These are phyloP conservation scores for Harpagoxenus sublaevis DNA, from an alignment of 2,888 invertebrate genomes.

Conservation along the genomic window DNA sequence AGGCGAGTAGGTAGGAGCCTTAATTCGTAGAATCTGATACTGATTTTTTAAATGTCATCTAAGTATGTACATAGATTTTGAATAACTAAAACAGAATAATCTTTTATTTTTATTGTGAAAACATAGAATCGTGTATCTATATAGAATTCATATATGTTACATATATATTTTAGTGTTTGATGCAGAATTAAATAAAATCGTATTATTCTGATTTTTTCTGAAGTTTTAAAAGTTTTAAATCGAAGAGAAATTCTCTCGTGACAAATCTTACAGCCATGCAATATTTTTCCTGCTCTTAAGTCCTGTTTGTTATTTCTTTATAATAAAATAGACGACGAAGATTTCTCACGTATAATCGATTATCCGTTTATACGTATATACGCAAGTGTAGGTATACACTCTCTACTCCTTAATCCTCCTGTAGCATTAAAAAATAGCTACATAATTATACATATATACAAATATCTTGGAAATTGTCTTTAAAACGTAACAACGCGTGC, in stretches of 20 bases:
- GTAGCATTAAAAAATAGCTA: background rate
- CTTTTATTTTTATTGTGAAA: slow-evolving; percentile 6
- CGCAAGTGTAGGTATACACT: background rate
- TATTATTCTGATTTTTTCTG: background rate
- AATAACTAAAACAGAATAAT: background rate
- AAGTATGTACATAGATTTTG: background rate
- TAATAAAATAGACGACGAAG: background rate
- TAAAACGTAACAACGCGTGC: background rate
- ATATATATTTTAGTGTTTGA: background rate
- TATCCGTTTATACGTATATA: background rate
- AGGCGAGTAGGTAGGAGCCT: no score
- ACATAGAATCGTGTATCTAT: background rate
- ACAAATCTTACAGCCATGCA: background rate
- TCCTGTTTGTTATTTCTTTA: background rate
- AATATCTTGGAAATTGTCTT: background rate
- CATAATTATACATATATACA: background rate
- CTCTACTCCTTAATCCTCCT: background rate
- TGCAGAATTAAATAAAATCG: background rate
- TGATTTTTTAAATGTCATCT: background rate
- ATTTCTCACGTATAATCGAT: slow-evolving; percentile 18
- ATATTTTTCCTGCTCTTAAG: background rate
- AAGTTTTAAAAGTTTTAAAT: background rate
- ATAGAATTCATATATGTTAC: background rate
- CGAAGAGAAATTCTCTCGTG: background rate
- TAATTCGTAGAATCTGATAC: no score